Percentiles rank a stretch among this genome's conserved stretches.
phyloP scores from a whole-genome alignment of 2,113 vertebrate genomes.

The Gymnocephalus cernua region DNA sequence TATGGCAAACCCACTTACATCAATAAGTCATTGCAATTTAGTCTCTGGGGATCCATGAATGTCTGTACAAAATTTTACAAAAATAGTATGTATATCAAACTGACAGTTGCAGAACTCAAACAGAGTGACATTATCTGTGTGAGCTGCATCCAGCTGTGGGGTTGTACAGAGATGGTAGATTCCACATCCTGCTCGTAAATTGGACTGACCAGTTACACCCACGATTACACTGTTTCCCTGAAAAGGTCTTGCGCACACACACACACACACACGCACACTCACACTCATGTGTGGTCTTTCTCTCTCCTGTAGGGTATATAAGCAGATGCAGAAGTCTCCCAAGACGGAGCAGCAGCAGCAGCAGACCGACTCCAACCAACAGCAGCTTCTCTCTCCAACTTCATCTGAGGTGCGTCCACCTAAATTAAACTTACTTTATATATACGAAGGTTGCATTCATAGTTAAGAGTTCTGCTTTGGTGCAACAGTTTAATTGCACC shows the following conservation, averaged over 20 bases:
- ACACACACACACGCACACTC: slow-evolving; percentile 36
- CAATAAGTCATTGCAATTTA: neutral
- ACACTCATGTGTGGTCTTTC: slow-evolving; percentile 25
- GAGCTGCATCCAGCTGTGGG: slow-evolving; percentile 46
- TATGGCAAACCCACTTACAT: neutral
- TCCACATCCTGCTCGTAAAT: slow-evolving; percentile 75
- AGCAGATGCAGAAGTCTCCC: slow-evolving; percentile 57
- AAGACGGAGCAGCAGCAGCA: slow-evolving; percentile 29
- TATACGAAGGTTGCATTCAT: neutral
- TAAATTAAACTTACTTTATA: neutral
- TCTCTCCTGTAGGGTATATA: slow-evolving; percentile 63
- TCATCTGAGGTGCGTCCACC: slow-evolving; percentile 36
- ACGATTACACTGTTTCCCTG: slow-evolving; percentile 1
- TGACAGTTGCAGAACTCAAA: slow-evolving; percentile 5
- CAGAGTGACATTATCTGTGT: slow-evolving; percentile 12
- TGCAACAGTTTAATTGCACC: neutral
- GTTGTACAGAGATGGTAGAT: slow-evolving; percentile 67
- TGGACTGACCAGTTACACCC: slow-evolving; percentile 49
- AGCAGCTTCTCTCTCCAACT: slow-evolving; percentile 40
- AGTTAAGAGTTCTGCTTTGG: neutral
- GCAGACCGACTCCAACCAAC: slow-evolving; percentile 42
- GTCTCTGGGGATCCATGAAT: neutral
- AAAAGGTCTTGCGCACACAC: neutral
- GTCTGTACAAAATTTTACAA: too few species aligned
- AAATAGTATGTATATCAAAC: neutral